These are phyloP conservation scores for western clawed frog (Xenopus tropicalis) DNA, from an alignment of 2,113 vertebrate species.

Conservation along the genomic window DNA sequence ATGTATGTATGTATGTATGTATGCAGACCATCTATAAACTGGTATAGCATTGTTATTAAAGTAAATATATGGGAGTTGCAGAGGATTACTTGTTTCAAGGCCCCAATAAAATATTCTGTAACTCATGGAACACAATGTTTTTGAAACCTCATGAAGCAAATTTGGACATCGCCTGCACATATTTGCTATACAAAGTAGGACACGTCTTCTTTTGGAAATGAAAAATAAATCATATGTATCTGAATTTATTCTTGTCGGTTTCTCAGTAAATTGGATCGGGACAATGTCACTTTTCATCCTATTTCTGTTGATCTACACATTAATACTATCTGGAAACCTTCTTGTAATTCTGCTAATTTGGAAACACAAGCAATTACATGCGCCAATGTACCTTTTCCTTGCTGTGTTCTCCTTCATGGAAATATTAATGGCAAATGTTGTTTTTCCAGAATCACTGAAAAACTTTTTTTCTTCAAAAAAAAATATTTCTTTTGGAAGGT, in stretches of 20 bases:
- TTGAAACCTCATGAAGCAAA: no score
- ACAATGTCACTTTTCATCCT: conserved; percentile 25
- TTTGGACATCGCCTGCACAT: no score
- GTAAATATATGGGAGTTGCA: no score
- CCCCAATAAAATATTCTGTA: no score
- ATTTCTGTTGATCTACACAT: conserved; percentile 16
- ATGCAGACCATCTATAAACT: no score
- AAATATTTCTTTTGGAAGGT: conserved; percentile 15
- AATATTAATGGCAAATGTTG: conserved; percentile 33
- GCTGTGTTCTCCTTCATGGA: conserved; percentile 40
- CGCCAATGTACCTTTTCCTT: conserved; percentile 43
- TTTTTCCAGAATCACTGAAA: conserved; percentile 45
- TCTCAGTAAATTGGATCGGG: background rate
- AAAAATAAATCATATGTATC: background rate
- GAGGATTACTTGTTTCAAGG: no score
- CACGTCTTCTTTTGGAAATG: no score
- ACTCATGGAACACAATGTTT: no score
- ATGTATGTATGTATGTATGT: no score
- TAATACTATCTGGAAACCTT: conserved; percentile 20
- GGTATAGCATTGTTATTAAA: no score
- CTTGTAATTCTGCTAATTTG: background rate
- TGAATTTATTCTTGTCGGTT: conserved; percentile 37
- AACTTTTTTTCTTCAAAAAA: conserved; percentile 12
- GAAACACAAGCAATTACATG: conserved; percentile 32
- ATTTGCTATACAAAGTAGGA: no score